These are phyloP conservation scores for Notarius lentiginosus DNA, from an alignment of 2,113 vertebrate species.

Conservation along the genomic window DNA sequence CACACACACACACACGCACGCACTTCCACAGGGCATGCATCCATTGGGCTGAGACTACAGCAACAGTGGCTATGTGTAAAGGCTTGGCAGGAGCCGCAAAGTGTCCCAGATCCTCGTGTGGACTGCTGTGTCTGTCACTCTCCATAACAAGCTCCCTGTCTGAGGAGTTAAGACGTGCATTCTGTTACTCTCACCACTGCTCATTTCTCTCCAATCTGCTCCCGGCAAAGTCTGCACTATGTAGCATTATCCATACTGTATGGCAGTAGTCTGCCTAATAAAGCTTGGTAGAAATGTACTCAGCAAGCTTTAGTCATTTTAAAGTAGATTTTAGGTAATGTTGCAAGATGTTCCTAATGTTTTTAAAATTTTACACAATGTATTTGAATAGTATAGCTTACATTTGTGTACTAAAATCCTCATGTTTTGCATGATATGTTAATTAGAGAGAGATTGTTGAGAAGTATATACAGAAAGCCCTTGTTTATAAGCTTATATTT, in stretches of 20 bases:
- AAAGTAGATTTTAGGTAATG: background rate
- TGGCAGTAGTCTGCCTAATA: background rate
- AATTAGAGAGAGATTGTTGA: background rate
- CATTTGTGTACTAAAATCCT: background rate
- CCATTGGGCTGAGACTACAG: constrained; percentile 64
- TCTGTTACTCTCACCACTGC: constrained; percentile 54
- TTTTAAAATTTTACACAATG: background rate
- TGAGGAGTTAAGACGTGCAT: constrained; percentile 52
- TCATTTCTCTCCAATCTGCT: constrained; percentile 54
- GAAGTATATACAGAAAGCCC: background rate
- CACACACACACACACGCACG: background rate
- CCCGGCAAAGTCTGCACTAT: background rate
- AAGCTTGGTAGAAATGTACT: background rate
- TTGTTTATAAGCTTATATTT: background rate
- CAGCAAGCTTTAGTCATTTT: background rate
- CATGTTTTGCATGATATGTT: background rate
- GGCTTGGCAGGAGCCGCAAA: constrained; percentile 62
- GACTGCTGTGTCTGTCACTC: constrained; percentile 63
- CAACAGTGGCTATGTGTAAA: constrained; percentile 71
- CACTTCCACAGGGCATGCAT: constrained; percentile 62
- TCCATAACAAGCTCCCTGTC: constrained; percentile 59
- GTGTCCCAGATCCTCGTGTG: constrained; percentile 62
- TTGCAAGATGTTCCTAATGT: background rate
- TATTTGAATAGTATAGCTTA: background rate
- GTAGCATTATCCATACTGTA: constrained; percentile 3